phyloP scores from a whole-genome alignment of 2,888 invertebrate genomes.

The Tetramorium bicarinatum region DNA sequence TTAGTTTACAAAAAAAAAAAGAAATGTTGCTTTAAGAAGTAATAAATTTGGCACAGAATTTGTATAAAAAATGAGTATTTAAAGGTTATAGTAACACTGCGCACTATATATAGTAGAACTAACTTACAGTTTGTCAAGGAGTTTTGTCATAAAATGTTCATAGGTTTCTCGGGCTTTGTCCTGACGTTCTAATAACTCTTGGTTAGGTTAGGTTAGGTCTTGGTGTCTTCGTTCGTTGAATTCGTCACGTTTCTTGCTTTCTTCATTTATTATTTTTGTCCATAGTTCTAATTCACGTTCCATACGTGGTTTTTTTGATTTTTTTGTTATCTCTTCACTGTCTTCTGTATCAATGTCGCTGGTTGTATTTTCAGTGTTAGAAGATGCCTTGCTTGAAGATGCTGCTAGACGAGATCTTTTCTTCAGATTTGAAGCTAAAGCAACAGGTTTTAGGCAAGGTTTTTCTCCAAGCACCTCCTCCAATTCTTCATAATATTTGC shows the following conservation, averaged over 20 bases:
- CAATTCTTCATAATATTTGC: conserved; percentile 23
- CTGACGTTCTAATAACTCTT: background rate
- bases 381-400: background rate
- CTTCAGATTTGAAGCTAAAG: conserved; percentile 12
- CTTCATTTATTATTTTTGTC: background rate
- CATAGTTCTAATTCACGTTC: background rate
- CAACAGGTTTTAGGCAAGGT: too few relatives aligned
- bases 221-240: background rate
- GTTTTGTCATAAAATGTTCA: background rate
- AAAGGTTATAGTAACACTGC: too few relatives aligned
- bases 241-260: background rate
- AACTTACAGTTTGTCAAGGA: background rate
- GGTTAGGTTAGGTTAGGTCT: too few relatives aligned
- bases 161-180: background rate
- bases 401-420: too few relatives aligned
- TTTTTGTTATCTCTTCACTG: background rate
- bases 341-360: background rate
- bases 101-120: too few relatives aligned
- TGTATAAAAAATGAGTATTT: too few relatives aligned
- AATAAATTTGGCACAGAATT: too few relatives aligned
- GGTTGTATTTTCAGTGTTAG: conserved; percentile 1
- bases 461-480: conserved; percentile 7
- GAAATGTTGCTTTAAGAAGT: too few relatives aligned
- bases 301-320: background rate
- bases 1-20: too few relatives aligned